Base-by-base conservation (phyloP, 2,113 vertebrate genomes). In the Scortum barcoo region DNA sequence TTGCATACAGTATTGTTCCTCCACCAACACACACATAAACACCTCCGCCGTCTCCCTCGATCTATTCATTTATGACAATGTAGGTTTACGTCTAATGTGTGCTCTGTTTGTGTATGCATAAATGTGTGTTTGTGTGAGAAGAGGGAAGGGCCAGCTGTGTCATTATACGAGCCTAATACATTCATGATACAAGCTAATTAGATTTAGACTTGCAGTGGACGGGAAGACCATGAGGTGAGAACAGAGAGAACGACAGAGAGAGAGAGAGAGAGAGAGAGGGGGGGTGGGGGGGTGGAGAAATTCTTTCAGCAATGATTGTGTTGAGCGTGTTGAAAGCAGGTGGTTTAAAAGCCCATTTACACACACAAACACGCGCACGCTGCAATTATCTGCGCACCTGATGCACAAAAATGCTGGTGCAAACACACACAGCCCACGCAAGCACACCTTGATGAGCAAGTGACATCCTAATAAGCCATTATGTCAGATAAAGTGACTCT, bases 151-250 rank as follows among this genome's bases (percentile, higher is more conserved):
- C 85, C 86, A 91, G 82, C 87, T 90, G 89, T 71, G 79, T 80
- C 78, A 84, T 87, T 86, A 72, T 67, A 72, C 73, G 56, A 57
- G 38, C 30, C 61, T 72, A 46, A 82, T 79, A 83, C 81, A 81
- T 66, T 61, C 77, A 62, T 80, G 71, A 86, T 86, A 36, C 82
- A 57, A 61, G 84, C 68, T 90, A 88, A 92, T 92, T 89, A 76
- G 72, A 80, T 86, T 80, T 78, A 57, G 38, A 77, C 53, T 50
- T 24, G 78, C 26, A 46, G 24, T 38, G 81, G 72, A 75, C 58
- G 61, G 69, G 46, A 70, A 4, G 61, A 77, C 54, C 67, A 56
- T 16, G 20, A 86, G 67, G 50, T 73, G 72, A 77, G 56, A 78
- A 73, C 3, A 24, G 40, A 69, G 46, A 50, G 19, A 50, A 50